phyloP scores from a whole-genome alignment of 2,113 vertebrate genomes.

The Todiramphus chloris region DNA sequence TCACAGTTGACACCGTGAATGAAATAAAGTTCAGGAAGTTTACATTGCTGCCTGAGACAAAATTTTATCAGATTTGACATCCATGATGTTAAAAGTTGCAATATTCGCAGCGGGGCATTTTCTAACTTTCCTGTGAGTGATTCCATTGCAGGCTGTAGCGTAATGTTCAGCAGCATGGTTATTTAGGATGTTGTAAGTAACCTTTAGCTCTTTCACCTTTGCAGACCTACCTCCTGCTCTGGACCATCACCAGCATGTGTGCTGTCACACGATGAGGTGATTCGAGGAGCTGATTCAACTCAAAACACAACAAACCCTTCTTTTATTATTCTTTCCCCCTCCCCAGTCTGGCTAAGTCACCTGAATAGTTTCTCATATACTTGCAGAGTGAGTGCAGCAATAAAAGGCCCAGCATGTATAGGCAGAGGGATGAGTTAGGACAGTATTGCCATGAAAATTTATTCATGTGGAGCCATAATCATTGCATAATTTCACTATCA shows the following conservation, averaged over 20 bases:
- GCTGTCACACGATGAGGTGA: neutral
- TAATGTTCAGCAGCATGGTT: neutral
- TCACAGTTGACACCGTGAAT: neutral
- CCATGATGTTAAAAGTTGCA: neutral
- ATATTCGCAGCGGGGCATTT: neutral
- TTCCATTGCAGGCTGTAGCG: neutral
- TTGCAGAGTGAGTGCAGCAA: neutral
- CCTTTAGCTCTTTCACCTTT: neutral
- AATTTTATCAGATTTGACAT: neutral
- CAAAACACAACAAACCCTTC: neutral
- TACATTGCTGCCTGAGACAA: neutral
- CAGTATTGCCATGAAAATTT: neutral
- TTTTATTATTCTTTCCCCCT: no score
- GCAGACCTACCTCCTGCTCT: neutral
- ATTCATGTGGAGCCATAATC: neutral
- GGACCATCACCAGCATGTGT: neutral
- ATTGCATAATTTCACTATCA: neutral
- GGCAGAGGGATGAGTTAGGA: neutral
- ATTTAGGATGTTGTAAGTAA: neutral
- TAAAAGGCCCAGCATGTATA: neutral
- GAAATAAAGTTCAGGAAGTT: slow-evolving; percentile 15
- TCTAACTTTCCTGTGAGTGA: neutral
- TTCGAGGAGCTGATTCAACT: neutral
- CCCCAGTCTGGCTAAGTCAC: neutral
- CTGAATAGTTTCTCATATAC: neutral